phyloP scores from a whole-genome alignment of 2,888 invertebrate species.

The Automeris io region DNA sequence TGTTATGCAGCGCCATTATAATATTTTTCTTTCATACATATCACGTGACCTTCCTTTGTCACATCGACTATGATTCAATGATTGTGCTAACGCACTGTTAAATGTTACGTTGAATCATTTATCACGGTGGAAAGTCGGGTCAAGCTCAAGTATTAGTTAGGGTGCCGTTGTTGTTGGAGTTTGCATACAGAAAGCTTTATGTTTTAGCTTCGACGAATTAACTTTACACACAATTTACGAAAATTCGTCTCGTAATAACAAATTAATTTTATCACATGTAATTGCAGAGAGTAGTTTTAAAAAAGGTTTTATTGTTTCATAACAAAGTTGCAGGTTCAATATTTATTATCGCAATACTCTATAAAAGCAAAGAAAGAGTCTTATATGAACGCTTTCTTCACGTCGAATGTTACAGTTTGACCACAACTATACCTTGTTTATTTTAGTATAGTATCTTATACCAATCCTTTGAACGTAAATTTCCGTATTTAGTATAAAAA shows the following conservation, averaged over 20 bases:
- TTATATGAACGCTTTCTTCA: not conserved
- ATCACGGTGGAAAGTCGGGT: conserved; percentile 28
- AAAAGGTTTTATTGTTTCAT: not conserved
- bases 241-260: conserved; percentile 2
- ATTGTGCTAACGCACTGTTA: conserved; percentile 22
- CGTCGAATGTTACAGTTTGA: conserved; percentile 14
- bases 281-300: not conserved
- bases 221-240: conserved; percentile 2
- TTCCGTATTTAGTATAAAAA: too few relatives aligned
- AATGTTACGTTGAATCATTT: conserved; percentile 26
- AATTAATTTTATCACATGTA: conserved; percentile 3
- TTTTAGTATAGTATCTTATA: too few relatives aligned
- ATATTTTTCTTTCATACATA: conserved; percentile 31
- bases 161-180: conserved; percentile 1
- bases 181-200: conserved; percentile 1
- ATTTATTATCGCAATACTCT: too few relatives aligned
- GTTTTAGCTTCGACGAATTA: not conserved
- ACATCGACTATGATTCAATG: conserved; percentile 19
- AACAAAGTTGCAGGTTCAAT: not conserved
- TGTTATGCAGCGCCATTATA: conserved; percentile 41
- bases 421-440: too few relatives aligned
- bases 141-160: conserved; percentile 14
- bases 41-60: conserved; percentile 36
- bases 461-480: too few relatives aligned
- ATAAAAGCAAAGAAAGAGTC: too few relatives aligned